Percentiles rank a stretch among this genome's conserved stretches.
Conservation (phyloP, 2,797 vertebrate genomes). For the Myotis vivesi region DNA sequence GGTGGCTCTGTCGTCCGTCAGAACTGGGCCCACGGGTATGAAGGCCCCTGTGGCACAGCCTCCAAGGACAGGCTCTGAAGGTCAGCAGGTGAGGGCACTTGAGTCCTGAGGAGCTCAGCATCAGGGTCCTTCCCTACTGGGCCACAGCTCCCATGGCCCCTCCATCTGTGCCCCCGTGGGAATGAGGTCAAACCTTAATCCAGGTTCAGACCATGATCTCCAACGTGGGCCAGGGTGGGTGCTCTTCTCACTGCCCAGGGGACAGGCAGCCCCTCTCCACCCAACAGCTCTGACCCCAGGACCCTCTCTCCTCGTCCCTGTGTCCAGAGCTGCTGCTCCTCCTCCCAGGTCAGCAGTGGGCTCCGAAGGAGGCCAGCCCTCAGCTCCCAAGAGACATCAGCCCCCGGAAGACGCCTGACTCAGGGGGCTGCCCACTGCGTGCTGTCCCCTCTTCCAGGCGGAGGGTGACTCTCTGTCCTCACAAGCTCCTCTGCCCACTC, state of each 20-base stretch:
- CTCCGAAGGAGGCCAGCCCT: background rate
- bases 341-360: no score
- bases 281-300: background rate
- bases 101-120: background rate
- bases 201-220: background rate
- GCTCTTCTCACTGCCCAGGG: background rate
- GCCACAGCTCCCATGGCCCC: background rate
- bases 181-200: background rate
- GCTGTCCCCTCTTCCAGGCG: background rate
- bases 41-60: background rate
- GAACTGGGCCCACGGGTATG: background rate
- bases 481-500: background rate
- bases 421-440: rapidly evolving
- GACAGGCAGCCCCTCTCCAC: background rate
- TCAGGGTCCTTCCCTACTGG: background rate
- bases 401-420: background rate
- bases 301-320: background rate
- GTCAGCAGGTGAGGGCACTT: background rate
- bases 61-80: background rate
- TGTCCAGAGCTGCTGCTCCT: background rate
- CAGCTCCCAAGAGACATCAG: background rate
- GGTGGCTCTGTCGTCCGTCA: background rate
- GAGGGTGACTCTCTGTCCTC: background rate
- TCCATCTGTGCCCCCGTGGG: background rate
- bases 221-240: no score